These are phyloP conservation scores for Acholoe squamosa DNA, from an alignment of 2,888 invertebrate species.

Conservation along the genomic window DNA sequence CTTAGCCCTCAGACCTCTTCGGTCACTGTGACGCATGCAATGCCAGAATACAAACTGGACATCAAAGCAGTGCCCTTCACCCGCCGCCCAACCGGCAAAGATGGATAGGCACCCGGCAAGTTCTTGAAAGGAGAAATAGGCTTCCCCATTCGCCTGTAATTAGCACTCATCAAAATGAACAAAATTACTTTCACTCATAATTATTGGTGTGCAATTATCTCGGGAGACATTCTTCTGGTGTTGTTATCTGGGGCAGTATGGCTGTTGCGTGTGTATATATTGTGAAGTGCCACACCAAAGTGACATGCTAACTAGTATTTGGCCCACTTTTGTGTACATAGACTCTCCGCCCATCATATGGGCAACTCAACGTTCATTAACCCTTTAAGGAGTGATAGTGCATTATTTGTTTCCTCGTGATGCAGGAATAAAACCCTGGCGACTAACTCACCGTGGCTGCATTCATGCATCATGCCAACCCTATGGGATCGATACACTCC, in stretches of 20 bases:
- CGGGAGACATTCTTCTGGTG: background rate
- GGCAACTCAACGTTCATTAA: background rate
- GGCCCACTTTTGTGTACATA: conserved; percentile 5
- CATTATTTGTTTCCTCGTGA: no score
- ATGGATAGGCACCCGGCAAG: background rate
- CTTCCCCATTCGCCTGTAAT: conserved; percentile 9
- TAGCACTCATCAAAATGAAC: conserved; percentile 38
- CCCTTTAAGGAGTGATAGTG: no score
- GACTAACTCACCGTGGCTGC: no score
- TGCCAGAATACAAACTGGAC: conserved; percentile 31
- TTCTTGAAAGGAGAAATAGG: conserved; percentile 1
- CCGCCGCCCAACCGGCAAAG: conserved; percentile 4
- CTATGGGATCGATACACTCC: no score
- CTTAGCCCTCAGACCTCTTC: background rate
- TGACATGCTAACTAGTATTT: background rate
- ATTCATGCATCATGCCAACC: no score
- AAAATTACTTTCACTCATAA: conserved; percentile 35
- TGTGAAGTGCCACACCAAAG: background rate
- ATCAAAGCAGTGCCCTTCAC: background rate
- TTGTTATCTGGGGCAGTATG: background rate
- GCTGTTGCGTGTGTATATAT: background rate
- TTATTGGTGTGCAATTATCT: background rate
- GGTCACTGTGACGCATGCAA: conserved; percentile 16
- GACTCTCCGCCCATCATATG: background rate
- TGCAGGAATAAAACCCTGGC: no score